These are phyloP conservation scores for Drosophila erecta DNA, from an alignment of 1,140 invertebrate genomes.

Conservation along the genomic window DNA sequence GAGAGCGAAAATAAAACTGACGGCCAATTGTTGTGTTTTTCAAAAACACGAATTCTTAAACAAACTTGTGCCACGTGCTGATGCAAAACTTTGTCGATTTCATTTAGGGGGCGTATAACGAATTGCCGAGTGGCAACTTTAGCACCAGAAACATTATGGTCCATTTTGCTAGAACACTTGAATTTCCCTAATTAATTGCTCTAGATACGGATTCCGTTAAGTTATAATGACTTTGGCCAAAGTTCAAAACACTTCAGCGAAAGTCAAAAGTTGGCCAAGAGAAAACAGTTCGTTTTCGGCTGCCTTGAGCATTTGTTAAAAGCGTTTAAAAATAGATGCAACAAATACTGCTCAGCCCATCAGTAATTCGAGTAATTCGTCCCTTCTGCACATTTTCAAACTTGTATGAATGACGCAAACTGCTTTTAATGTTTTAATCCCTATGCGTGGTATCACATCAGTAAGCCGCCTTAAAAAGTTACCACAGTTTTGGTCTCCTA, in stretches of 20 bases:
- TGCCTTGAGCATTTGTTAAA: not conserved
- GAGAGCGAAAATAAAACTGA: slow-evolving; percentile 25
- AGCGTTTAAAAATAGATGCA: not conserved
- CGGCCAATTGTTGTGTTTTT: not conserved
- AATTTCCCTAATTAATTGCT: slow-evolving; percentile 60
- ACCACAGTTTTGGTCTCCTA: no score
- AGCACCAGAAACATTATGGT: slow-evolving; percentile 18
- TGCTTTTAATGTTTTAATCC: not conserved
- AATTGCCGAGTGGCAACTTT: slow-evolving; percentile 36
- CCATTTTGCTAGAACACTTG: slow-evolving; percentile 11
- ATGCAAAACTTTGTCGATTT: slow-evolving; percentile 26
- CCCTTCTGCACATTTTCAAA: not conserved
- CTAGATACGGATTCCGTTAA: slow-evolving; percentile 41
- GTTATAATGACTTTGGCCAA: slow-evolving; percentile 46
- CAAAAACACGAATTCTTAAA: not conserved
- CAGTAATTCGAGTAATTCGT: not conserved
- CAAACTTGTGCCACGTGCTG: slow-evolving; percentile 18
- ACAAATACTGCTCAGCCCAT: not conserved
- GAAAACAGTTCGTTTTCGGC: no score
- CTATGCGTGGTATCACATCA: no score
- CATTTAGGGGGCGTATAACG: slow-evolving; percentile 7
- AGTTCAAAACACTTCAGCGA: not conserved
- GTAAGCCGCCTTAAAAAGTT: not conserved
- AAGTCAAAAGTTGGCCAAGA: not conserved
- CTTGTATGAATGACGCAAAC: not conserved